phyloP scores from a whole-genome alignment of 23 tunicate genomes.

The Styela clava region DNA sequence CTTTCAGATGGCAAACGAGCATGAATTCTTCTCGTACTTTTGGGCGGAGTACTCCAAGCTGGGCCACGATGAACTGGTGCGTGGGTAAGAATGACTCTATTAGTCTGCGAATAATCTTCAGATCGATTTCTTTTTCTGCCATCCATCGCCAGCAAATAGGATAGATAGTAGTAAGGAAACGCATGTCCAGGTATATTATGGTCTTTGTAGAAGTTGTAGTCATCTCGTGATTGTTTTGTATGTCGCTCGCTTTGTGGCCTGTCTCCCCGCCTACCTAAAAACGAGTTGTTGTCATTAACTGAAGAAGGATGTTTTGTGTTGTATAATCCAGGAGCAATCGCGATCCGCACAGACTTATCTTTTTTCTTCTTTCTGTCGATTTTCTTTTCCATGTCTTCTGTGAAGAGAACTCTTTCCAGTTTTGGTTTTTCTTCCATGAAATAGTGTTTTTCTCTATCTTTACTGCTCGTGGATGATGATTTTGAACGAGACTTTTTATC shows the following conservation, averaged over 20 bases:
- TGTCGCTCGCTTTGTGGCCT: neutral
- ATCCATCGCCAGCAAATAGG: constrained; percentile 5
- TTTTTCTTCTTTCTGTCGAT: neutral
- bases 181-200: constrained; percentile 28
- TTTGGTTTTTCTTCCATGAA: neutral
- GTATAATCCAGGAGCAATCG: neutral
- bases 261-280: neutral
- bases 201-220: constrained; percentile 10
- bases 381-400: constrained; percentile 10
- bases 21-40: neutral
- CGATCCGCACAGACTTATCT: neutral
- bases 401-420: constrained; percentile 4
- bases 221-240: constrained; percentile 3
- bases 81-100: neutral
- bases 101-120: neutral
- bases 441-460: neutral
- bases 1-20: neutral
- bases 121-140: neutral
- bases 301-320: neutral
- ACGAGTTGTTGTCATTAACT: neutral
- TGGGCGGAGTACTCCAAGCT: constrained; percentile 1
- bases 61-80: constrained; percentile 12
- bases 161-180: constrained; percentile 25
- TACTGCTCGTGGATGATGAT: neutral
- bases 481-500: neutral